These are phyloP conservation scores for Hoplodrina blanda DNA, from an alignment of 2,888 invertebrate genomes.

Conservation along the genomic window DNA sequence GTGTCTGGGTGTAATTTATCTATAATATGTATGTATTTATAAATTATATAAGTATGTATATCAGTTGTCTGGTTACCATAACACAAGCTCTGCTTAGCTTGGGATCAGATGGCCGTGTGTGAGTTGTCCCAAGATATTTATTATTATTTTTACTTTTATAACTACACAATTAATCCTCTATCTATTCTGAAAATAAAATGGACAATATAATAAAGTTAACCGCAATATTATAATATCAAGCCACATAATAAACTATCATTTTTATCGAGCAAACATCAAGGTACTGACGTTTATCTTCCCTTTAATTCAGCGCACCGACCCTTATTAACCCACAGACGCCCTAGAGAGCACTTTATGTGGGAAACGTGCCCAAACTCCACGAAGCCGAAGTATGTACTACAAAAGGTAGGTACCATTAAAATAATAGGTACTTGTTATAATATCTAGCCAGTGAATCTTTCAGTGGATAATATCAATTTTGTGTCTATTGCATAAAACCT, in stretches of 20 bases:
- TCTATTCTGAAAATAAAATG: neutral
- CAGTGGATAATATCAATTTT: neutral
- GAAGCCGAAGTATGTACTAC: constrained; percentile 30
- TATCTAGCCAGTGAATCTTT: constrained; percentile 7
- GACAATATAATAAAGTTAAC: neutral
- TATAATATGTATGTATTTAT: too few species aligned
- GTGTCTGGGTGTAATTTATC: too few species aligned
- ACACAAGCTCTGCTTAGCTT: too few species aligned
- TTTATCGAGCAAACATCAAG: constrained; percentile 34
- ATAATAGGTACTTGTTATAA: constrained; percentile 26
- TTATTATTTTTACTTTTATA: too few species aligned
- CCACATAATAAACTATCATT: constrained; percentile 20
- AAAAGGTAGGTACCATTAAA: constrained; percentile 23
- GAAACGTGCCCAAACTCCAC: constrained; percentile 62
- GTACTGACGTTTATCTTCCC: constrained; percentile 34
- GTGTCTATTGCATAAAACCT: neutral
- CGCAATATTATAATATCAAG: neutral
- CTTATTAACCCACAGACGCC: constrained; percentile 58
- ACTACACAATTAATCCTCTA: too few species aligned
- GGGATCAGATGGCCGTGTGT: too few species aligned
- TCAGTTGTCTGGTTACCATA: too few species aligned
- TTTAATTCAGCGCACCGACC: constrained; percentile 59
- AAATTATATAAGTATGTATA: too few species aligned
- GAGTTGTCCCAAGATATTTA: too few species aligned
- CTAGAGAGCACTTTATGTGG: constrained; percentile 62